phyloP scores from a whole-genome alignment of 2,888 invertebrate species.

The Seladonia tumulorum region DNA sequence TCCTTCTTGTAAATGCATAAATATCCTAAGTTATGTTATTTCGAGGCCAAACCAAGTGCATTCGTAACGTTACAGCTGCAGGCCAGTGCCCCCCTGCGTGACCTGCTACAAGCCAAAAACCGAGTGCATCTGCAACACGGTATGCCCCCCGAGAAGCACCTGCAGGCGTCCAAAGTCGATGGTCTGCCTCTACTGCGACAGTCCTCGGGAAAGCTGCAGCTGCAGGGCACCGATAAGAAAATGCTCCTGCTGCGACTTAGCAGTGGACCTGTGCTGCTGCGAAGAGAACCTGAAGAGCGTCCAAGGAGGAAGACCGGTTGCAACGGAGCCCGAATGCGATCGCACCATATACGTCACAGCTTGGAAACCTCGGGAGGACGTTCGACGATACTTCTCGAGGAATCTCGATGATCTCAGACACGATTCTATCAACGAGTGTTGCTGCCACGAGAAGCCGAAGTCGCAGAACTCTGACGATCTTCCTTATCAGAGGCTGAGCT shows the following conservation, averaged over 20 bases:
- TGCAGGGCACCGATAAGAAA: conserved; percentile 70
- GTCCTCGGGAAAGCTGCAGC: conserved; percentile 69
- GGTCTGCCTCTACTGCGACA: conserved; percentile 76
- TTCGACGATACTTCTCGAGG: conserved; percentile 70
- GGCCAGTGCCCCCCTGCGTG: conserved; percentile 6
- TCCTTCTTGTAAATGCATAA: no score
- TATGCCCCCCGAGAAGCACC: neutral
- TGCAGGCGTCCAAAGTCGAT: conserved; percentile 62
- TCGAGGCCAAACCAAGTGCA: neutral
- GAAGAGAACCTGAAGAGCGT: conserved; percentile 37
- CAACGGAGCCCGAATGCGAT: conserved; percentile 42
- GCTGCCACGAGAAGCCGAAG: conserved; percentile 60
- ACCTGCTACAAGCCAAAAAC: conserved; percentile 43
- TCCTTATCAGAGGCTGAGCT: conserved; percentile 73
- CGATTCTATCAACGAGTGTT: conserved; percentile 45
- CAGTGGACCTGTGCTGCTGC: conserved; percentile 69
- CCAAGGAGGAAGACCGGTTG: conserved; percentile 57
- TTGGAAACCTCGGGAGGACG: conserved; percentile 72
- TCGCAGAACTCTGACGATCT: conserved; percentile 68
- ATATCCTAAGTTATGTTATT: no score
- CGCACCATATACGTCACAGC: conserved; percentile 68
- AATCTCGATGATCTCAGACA: conserved; percentile 40
- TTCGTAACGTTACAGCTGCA: conserved; percentile 34
- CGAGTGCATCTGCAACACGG: conserved; percentile 44
- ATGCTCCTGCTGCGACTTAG: conserved; percentile 68